These are phyloP conservation scores for Turritopsis dohrnii DNA, from an alignment of 30 jellyfish, hydroid and myxozoan genomes.

Conservation along the genomic window DNA sequence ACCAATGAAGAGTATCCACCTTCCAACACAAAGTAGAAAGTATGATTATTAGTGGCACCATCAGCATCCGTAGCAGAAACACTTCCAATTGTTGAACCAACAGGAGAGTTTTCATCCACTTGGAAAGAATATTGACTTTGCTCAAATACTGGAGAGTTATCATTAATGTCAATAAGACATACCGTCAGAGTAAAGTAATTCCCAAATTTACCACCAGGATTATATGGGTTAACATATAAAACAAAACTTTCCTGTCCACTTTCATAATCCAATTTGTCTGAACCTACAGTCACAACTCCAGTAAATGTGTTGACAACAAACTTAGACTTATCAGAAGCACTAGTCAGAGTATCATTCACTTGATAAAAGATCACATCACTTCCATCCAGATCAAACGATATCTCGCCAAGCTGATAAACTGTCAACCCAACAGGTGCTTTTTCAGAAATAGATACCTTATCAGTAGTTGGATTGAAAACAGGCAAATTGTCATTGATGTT, in stretches of 20 bases:
- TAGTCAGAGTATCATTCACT: neutral
- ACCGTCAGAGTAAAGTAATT: neutral
- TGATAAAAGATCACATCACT: neutral
- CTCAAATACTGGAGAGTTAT: constrained; percentile 52
- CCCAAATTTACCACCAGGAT: neutral
- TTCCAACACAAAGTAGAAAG: neutral
- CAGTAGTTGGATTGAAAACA: constrained; percentile 17
- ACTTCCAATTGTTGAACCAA: neutral
- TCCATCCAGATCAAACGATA: constrained; percentile 39
- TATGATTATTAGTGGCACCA: neutral
- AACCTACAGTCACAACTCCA: constrained; percentile 34
- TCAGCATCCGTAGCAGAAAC: constrained; percentile 23
- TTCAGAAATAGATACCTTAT: constrained; percentile 42
- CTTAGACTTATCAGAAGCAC: constrained; percentile 14
- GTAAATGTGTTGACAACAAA: constrained; percentile 7
- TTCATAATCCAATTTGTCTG: constrained; percentile 51
- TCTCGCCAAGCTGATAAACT: neutral
- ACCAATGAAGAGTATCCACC: neutral
- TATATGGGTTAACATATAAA: neutral
- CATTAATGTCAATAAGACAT: constrained; percentile 62
- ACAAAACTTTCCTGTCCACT: neutral
- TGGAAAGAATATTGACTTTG: neutral
- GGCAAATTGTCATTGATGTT: constrained; percentile 81
- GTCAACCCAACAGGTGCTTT: neutral
- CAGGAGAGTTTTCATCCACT: neutral